phyloP scores from a whole-genome alignment of 2,888 invertebrate genomes.

The Lasioglossum malachurum region DNA sequence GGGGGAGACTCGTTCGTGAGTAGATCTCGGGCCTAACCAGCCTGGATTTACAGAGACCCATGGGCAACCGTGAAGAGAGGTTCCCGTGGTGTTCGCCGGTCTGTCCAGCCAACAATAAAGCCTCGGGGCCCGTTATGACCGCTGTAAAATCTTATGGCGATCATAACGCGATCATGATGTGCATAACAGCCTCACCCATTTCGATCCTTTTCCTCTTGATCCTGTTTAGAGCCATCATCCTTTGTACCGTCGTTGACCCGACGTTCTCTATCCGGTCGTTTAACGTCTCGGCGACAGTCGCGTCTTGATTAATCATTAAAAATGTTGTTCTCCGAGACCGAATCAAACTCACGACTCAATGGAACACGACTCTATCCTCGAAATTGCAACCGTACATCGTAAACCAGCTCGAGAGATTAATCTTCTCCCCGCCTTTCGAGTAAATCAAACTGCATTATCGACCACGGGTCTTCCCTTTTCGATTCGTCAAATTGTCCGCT shows the following conservation, averaged over 20 bases:
- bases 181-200: slow-evolving; percentile 68
- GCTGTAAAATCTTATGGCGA: slow-evolving; percentile 81
- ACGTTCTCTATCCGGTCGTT: slow-evolving; percentile 18
- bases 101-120: slow-evolving; percentile 73
- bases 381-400: slow-evolving; percentile 18
- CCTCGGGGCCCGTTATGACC: slow-evolving; percentile 75
- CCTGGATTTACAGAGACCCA: slow-evolving; percentile 58
- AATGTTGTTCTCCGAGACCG: slow-evolving; percentile 20
- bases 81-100: slow-evolving; percentile 58
- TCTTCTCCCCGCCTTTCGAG: slow-evolving; percentile 26
- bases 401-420: slow-evolving; percentile 24
- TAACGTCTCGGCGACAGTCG: slow-evolving; percentile 22
- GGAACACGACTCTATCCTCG: slow-evolving; percentile 17
- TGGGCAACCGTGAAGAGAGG: slow-evolving; percentile 28
- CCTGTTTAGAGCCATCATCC: slow-evolving; percentile 38
- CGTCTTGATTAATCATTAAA: slow-evolving; percentile 53
- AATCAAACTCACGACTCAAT: slow-evolving; percentile 42
- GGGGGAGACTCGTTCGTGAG: slow-evolving; percentile 26
- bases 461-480: not conserved
- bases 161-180: slow-evolving; percentile 81
- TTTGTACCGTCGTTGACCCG: slow-evolving; percentile 33
- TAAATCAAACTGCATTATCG: slow-evolving; percentile 17
- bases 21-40: slow-evolving; percentile 51
- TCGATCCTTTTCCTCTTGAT: slow-evolving; percentile 37
- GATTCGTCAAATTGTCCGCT: not conserved